Evolutionary conservation across 2,113 vertebrate species (phyloP).

Genomic region (Bucco capensis): DNA sequence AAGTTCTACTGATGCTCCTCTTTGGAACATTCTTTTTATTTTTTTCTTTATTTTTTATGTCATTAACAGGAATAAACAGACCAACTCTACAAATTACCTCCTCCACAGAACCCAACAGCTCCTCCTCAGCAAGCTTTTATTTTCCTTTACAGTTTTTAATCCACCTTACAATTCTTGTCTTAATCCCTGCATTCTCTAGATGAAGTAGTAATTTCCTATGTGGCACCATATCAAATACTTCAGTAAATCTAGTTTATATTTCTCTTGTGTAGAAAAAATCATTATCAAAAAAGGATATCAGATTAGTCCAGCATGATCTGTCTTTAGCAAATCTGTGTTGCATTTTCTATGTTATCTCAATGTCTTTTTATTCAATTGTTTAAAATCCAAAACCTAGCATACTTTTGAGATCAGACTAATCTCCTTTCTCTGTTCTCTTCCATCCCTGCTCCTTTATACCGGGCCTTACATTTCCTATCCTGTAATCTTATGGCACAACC

Average conservation of each 20-base stretch:
- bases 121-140: not conserved
- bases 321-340: not conserved
- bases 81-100: not conserved
- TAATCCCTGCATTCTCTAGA: constrained; percentile 17
- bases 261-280: not conserved
- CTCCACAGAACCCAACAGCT: not conserved
- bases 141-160: not conserved
- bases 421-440: not conserved
- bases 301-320: not conserved
- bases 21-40: not conserved
- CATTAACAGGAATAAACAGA: not conserved
- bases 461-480: not conserved
- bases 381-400: not conserved
- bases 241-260: not conserved
- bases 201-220: constrained; percentile 43
- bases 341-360: not conserved
- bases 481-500: not conserved
- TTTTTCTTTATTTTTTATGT: not conserved
- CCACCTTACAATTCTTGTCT: not conserved
- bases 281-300: not conserved
- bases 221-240: not conserved
- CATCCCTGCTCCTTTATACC: not conserved
- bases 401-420: not conserved
- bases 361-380: not conserved
- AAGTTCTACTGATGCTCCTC: not conserved